A percentile compares a stretch with the other conserved stretches of the same genome.
Evolutionary conservation across 2,888 invertebrate species (phyloP).

Genomic region (Nomada lathburiana): DNA sequence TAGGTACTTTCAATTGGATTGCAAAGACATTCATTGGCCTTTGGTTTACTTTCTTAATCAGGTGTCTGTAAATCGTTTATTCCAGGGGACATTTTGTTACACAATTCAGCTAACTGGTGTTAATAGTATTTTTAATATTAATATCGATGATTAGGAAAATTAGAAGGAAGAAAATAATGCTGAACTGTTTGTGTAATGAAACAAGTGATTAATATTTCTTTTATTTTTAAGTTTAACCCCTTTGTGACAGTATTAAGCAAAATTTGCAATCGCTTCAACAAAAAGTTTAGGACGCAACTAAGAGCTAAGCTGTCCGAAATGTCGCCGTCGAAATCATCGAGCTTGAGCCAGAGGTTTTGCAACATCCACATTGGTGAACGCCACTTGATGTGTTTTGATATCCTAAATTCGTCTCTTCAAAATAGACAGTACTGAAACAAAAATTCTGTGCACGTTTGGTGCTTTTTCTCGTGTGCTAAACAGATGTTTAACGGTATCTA

Average conservation of each 20-base stretch:
- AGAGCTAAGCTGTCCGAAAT: constrained; percentile 16
- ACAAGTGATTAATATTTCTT: no score
- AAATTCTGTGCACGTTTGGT: neutral
- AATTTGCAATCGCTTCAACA: neutral
- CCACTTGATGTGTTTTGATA: constrained; percentile 68
- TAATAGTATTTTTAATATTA: neutral
- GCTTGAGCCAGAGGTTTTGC: constrained; percentile 75
- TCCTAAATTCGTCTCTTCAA: constrained; percentile 71
- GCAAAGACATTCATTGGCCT: no score
- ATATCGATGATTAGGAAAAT: neutral
- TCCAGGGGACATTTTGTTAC: neutral
- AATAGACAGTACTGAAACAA: constrained; percentile 5
- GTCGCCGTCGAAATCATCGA: constrained; percentile 32
- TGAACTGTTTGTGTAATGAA: no score
- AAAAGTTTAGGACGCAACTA: constrained; percentile 20
- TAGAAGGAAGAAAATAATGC: neutral
- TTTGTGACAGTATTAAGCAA: neutral
- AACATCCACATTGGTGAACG: constrained; percentile 63
- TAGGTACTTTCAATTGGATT: no score
- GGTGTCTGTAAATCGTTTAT: no score
- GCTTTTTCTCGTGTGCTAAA: neutral
- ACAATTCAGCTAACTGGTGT: neutral
- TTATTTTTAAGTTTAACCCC: neutral
- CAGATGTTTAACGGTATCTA: neutral
- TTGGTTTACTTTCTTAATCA: no score